Evolutionary conservation across 2,113 vertebrate species (phyloP), one percentile per base, ranked within the genome.

Genomic region (Dascyllus trimaculatus): DNA sequence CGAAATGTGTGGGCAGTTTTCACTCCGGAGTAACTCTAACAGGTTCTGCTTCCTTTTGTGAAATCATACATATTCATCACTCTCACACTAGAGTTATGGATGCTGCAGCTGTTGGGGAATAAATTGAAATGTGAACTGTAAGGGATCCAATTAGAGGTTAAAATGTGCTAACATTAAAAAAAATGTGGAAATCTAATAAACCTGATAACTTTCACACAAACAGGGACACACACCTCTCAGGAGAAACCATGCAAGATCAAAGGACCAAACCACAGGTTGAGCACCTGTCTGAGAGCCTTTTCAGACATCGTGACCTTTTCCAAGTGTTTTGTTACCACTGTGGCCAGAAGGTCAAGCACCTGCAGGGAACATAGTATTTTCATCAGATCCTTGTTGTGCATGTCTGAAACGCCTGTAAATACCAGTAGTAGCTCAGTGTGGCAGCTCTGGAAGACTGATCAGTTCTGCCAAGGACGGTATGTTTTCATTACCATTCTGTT

Each of bases 1-100:
- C 45, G 65, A 58, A 64, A 43, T 29, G 77, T 49, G 92, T 88
- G 86, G 92, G 92, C 62, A n/a, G 81, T 71, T 60, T 75, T 73
- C 53, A 78, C 85, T 61, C 43, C 65, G 65, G 71, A 88, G 79
- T 76, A 69, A 81, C 78, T 84, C 66, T 59, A 15, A 38, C 59
- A 26, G 67, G 53, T 62, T 64, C 70, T 69, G 80, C 62, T 54
- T 72, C 83, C 65, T 66, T 79, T 59, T 54, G 54, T 49, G 75
- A 48, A 83, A 45, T 84, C 76, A 86, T 85, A 57, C 67, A 82
- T 80, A 85, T 87, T 87, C 67, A 85, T 77, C 26, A 40, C 7
- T 67, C 53, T 64, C 22, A 59, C 51, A 54, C 59, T 48, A 49
- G 8, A 73, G 69, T 32, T 49, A 61, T 61, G 46, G 35, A 57